A percentile compares a stretch with the other conserved stretches of the same genome.
Evolutionary conservation across 2,113 vertebrate genomes (phyloP).

Genomic region (Melanerpes aurifrons): DNA sequence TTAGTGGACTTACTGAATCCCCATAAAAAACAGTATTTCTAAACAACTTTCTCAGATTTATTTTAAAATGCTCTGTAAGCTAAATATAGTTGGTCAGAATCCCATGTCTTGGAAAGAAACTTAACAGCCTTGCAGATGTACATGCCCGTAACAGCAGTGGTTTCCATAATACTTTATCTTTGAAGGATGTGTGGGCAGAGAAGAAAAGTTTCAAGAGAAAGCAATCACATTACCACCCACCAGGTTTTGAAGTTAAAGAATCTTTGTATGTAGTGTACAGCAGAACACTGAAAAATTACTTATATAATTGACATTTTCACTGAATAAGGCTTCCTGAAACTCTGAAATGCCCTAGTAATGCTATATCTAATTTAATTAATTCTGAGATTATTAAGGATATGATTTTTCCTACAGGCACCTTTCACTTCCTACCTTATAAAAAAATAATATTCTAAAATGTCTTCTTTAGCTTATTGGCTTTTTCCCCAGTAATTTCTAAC

Average conservation of each 20-base stretch:
- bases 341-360: conserved; percentile 15
- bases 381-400: background rate
- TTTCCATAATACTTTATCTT: conserved; percentile 23
- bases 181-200: conserved; percentile 48
- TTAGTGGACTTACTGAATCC: background rate
- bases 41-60: background rate
- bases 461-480: background rate
- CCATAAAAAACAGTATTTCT: background rate
- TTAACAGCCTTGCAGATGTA: background rate
- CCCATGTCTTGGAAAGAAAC: background rate
- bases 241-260: conserved; percentile 38
- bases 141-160: background rate
- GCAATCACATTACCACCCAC: conserved; percentile 48
- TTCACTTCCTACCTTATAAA: background rate
- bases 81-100: background rate
- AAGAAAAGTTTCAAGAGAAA: conserved; percentile 42
- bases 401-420: background rate
- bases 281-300: conserved; percentile 27
- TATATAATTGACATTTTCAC: conserved; percentile 57
- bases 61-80: background rate
- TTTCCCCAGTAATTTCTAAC: background rate
- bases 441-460: background rate
- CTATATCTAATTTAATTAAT: conserved; percentile 1
- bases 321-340: conserved; percentile 26
- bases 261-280: conserved; percentile 12